A percentile compares a stretch with the other conserved stretches of the same genome.
phyloP scores from a whole-genome alignment of 2,797 vertebrate species.

The Manis javanica region DNA sequence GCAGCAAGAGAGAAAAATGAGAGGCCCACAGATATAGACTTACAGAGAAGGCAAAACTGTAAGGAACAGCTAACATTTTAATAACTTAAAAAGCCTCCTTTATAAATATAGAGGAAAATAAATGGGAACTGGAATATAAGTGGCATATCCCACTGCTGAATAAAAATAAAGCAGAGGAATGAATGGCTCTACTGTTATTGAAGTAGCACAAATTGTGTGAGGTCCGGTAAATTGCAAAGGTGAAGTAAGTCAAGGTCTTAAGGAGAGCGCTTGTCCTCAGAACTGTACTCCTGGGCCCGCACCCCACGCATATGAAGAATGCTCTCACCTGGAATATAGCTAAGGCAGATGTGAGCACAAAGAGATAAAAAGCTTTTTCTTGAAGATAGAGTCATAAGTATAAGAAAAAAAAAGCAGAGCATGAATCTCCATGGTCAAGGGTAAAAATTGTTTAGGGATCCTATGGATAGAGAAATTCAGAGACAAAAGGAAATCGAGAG shows the following conservation, averaged over 20 bases:
- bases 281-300: not conserved
- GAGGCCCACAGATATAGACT: accelerated
- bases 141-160: not conserved
- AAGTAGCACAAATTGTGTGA: not conserved
- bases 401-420: not conserved
- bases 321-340: not conserved
- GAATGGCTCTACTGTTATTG: not conserved
- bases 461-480: not conserved
- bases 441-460: not conserved
- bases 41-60: not conserved
- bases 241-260: not conserved
- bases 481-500: not conserved
- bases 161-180: not conserved
- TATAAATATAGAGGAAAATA: not conserved
- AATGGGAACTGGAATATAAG: not conserved
- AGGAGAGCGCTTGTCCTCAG: not conserved
- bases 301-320: not conserved
- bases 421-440: not conserved
- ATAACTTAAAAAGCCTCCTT: not conserved
- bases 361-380: not conserved
- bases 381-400: not conserved
- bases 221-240: not conserved
- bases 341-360: not conserved
- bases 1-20: not conserved
- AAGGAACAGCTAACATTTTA: not conserved